Base-by-base conservation (phyloP, 2,113 vertebrate genomes). In the Polypterus senegalus region DNA sequence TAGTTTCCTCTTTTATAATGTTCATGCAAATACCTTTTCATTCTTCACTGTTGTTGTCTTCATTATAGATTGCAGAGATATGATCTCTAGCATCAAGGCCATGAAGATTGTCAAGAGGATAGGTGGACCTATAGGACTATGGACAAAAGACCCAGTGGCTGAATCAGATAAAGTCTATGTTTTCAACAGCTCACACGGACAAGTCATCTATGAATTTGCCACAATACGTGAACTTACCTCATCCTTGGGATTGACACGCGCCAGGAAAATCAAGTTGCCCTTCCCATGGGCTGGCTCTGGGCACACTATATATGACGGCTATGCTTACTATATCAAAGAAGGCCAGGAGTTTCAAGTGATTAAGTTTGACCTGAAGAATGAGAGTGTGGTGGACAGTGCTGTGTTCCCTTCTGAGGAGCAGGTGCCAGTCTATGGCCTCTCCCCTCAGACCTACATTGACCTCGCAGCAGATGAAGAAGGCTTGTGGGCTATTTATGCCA, bases 41-140 rank as follows among this genome's bases (percentile, higher is more conserved):
- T 27, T 27, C 27, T 27, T 27, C 27, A 27, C 46, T 52, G 44
- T 9, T 46, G 7, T 48, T 10, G 62, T 52, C 54, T 0, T 49
- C 61, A 74, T 44, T 5, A 4, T 77, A 98, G 96, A 95, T 63
- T 97, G 96, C 69, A 80, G 83, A 1, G 90, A 98, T 68, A 90
- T 93, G 48, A 81, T 97, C 27, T 89, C 92, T 27, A 85, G 78
- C 5, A 85, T 98, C 80, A 86, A 85, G 68, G 90, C 93, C 51
- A 92, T 96, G 87, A 98, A 98, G 82, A 94, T 98, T 70, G 77
- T 97, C 67, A 97, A 96, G 76, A 83, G 90, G 47, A 83, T 89
- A 0, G 94, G 92, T 54, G 79, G 87, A 54, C 8, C 88, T 1
- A 83, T 86, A 0, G 96, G 96, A 9, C 81, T 91, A 48, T 98